phyloP scores from a whole-genome alignment of 64 coral and sea anemone genomes.

The Stichodactyla helianthus region DNA sequence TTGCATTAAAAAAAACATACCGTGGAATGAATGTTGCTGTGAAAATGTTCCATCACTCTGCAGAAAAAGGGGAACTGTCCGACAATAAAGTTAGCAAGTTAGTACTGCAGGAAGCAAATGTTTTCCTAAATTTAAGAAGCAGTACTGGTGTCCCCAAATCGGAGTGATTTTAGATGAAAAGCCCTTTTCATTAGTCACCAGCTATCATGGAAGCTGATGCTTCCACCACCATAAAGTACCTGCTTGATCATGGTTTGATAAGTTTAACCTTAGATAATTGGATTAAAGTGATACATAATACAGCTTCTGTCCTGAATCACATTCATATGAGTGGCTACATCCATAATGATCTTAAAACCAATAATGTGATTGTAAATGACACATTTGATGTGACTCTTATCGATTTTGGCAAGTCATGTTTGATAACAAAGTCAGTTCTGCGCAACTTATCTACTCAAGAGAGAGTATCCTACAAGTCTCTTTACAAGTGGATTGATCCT shows the following conservation, averaged over 20 bases:
- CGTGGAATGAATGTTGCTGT: not conserved
- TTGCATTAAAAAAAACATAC: not conserved
- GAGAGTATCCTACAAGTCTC: not conserved
- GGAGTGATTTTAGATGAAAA: not conserved
- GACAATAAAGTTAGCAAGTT: not conserved
- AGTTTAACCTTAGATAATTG: not conserved
- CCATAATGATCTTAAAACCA: not conserved
- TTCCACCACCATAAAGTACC: not conserved
- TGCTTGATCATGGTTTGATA: not conserved
- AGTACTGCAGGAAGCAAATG: not conserved
- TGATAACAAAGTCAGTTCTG: not conserved
- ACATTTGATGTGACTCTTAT: not conserved
- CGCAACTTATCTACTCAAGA: not conserved
- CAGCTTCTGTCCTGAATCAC: not conserved
- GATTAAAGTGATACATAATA: not conserved
- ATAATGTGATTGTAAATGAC: not conserved
- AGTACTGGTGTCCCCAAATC: not conserved
- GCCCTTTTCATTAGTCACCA: not conserved
- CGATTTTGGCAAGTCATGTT: not conserved
- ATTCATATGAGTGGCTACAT: not conserved
- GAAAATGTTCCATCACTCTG: not conserved
- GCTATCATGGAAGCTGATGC: not conserved
- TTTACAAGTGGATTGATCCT: not conserved
- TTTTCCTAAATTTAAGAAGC: not conserved
- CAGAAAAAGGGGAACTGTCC: not conserved